phyloP scores from a whole-genome alignment of 2,888 invertebrate species.

The Lepetodrilus schrolli region DNA sequence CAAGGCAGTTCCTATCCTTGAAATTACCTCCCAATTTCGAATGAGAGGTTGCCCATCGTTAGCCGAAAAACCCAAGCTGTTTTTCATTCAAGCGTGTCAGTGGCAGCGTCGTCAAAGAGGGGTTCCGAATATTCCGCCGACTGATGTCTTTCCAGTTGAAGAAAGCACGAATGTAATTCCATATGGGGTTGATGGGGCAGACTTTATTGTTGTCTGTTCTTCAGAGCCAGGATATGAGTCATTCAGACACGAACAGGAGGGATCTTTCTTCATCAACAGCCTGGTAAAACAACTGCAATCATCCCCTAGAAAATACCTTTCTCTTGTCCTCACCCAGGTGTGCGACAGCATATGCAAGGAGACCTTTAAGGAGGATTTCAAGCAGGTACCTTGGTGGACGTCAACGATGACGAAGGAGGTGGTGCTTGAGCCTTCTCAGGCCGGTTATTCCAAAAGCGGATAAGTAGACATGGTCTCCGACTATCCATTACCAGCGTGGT shows the following conservation, averaged over 20 bases:
- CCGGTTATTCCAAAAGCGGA: too few relatives aligned
- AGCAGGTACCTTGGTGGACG: slow-evolving; percentile 20
- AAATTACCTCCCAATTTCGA: slow-evolving; percentile 1
- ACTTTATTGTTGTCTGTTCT: slow-evolving; percentile 8
- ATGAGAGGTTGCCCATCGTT: background rate
- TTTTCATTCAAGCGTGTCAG: slow-evolving; percentile 27
- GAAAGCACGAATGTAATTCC: background rate
- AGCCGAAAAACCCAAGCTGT: slow-evolving; percentile 18
- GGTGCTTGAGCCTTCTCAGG: background rate
- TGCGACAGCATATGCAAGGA: background rate
- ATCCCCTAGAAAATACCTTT: background rate
- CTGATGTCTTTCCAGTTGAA: background rate
- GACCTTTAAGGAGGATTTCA: background rate
- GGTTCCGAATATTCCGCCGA: background rate
- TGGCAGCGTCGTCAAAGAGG: slow-evolving; percentile 1
- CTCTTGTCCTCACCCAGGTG: background rate
- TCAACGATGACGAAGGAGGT: slow-evolving; percentile 10
- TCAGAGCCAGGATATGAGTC: slow-evolving; percentile 20
- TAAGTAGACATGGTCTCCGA: too few relatives aligned
- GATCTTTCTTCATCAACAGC: slow-evolving; percentile 11
- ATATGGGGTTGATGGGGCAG: slow-evolving; percentile 10
- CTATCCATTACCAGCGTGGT: too few relatives aligned
- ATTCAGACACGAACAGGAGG: slow-evolving; percentile 4
- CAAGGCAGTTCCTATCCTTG: slow-evolving; percentile 11
- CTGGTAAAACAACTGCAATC: slow-evolving; percentile 5